phyloP scores from a whole-genome alignment of 2,797 vertebrate genomes.

The Trematomus bernacchii region DNA sequence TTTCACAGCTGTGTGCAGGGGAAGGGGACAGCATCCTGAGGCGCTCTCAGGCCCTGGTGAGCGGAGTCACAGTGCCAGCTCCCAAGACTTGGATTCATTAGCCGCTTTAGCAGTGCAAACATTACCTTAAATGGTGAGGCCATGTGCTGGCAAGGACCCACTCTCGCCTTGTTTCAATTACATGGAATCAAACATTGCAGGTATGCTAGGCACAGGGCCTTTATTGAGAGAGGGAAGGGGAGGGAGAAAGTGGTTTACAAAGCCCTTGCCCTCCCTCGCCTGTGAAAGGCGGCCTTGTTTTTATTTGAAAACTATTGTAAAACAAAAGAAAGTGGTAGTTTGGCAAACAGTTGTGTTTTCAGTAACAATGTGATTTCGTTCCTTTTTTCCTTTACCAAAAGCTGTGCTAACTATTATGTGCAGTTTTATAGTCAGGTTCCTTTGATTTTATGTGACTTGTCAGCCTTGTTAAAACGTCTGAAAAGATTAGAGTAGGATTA shows the following conservation, averaged over 20 bases:
- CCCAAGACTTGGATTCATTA: slow-evolving; percentile 87
- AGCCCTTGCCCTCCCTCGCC: slow-evolving; percentile 64
- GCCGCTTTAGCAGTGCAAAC: slow-evolving; percentile 83
- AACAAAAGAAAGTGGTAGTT: slow-evolving; percentile 77
- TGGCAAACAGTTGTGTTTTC: slow-evolving; percentile 72
- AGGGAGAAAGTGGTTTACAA: slow-evolving; percentile 64
- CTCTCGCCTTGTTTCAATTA: slow-evolving; percentile 87
- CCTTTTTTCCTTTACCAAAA: slow-evolving; percentile 61
- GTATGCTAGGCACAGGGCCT: slow-evolving; percentile 80
- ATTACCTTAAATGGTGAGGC: slow-evolving; percentile 87
- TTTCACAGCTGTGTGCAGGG: slow-evolving; percentile 83
- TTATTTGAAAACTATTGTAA: slow-evolving; percentile 75
- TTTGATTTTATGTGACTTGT: slow-evolving; percentile 81
- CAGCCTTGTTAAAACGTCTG: slow-evolving; percentile 79
- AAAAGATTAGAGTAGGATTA: slow-evolving; percentile 76
- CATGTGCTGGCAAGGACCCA: slow-evolving; percentile 80
- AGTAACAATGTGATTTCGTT: slow-evolving; percentile 70
- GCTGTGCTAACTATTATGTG: slow-evolving; percentile 70
- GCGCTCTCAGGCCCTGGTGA: slow-evolving; percentile 77
- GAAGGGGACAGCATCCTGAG: slow-evolving; percentile 84
- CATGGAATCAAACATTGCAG: slow-evolving; percentile 84
- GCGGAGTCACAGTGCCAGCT: slow-evolving; percentile 82
- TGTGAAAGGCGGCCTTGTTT: slow-evolving; percentile 70
- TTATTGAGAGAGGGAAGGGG: slow-evolving; percentile 74
- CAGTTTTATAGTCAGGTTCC: slow-evolving; percentile 69